Conservation (phyloP, 1,140 invertebrate genomes). For the Caenorhabditis briggsae region DNA sequence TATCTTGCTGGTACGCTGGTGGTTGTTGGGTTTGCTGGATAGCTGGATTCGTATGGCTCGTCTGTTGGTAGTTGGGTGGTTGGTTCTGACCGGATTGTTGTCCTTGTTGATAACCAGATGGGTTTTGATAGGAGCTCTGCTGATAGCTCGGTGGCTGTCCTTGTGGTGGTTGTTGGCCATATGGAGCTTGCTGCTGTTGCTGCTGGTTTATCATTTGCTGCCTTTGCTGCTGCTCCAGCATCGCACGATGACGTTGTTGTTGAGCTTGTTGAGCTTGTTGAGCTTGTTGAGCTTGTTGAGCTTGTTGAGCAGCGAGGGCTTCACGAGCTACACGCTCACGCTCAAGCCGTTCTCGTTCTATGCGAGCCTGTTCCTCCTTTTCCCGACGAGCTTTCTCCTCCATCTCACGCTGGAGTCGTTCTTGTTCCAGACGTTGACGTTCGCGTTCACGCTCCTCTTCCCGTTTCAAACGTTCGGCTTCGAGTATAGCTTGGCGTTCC, state of each 20-base stretch:
- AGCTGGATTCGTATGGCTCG: not conserved
- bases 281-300: not conserved
- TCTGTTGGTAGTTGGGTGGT: slow-evolving; percentile 13
- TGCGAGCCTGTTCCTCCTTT: slow-evolving; percentile 4
- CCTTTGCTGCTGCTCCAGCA: slow-evolving; percentile 12
- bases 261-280: not conserved
- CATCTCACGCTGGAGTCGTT: not conserved
- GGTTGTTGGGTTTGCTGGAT: slow-evolving; percentile 8
- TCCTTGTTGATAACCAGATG: not conserved
- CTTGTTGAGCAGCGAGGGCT: not conserved
- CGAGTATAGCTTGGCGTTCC: not conserved
- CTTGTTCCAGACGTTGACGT: not conserved
- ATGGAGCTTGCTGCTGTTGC: not conserved
- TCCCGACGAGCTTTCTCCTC: not conserved
- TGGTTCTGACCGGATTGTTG: not conserved
- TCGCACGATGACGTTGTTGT: not conserved
- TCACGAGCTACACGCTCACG: not conserved
- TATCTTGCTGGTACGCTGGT: not conserved
- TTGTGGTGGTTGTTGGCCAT: slow-evolving; percentile 18
- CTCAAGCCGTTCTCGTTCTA: not conserved
- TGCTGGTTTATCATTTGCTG: not conserved
- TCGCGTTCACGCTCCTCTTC: slow-evolving; percentile 15
- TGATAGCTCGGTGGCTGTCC: slow-evolving; percentile 24
- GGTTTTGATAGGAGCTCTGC: slow-evolving; percentile 15
- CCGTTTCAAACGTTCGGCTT: not conserved